Evolutionary conservation across 2,797 vertebrate species (phyloP).

Genomic region (Mormyrus hasselquistii): DNA sequence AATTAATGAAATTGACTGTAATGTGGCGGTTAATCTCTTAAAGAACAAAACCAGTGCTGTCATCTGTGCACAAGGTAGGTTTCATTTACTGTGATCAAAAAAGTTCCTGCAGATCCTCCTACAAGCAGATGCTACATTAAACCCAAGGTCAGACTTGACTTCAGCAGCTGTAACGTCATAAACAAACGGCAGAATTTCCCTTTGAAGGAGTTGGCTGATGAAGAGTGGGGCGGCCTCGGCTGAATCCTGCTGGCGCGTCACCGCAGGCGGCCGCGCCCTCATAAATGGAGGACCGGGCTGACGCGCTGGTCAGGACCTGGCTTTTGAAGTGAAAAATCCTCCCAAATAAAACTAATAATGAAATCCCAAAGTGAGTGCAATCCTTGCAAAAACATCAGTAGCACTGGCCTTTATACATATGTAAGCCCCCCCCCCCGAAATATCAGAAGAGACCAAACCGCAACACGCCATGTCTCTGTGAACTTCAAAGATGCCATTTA

Average conservation of each 20-base stretch:
- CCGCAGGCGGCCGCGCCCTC: not conserved
- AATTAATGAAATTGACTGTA: not conserved
- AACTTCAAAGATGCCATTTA: not conserved
- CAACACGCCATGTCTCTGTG: not conserved
- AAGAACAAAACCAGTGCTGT: not conserved
- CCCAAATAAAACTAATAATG: not conserved
- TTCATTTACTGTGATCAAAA: not conserved
- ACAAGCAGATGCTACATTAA: constrained; percentile 1
- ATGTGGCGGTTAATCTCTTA: constrained; percentile 1
- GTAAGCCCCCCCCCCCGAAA: not conserved
- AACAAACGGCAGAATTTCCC: not conserved
- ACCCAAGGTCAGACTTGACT: constrained; percentile 1
- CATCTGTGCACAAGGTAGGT: not conserved
- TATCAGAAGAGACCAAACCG: not conserved
- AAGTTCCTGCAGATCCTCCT: not conserved
- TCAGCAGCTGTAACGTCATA: not conserved
- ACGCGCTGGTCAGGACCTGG: too few relatives aligned
- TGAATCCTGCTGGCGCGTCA: not conserved
- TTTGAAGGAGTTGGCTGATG: not conserved
- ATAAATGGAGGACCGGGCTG: not conserved
- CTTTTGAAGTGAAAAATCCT: not conserved
- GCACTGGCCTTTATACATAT: not conserved
- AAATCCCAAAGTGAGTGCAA: not conserved
- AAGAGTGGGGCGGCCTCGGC: not conserved
- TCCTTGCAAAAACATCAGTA: not conserved